Evolutionary conservation across 2,797 vertebrate species (phyloP), one percentile per base, ranked within the genome.

Genomic region (Epinephelus malabaricus): DNA sequence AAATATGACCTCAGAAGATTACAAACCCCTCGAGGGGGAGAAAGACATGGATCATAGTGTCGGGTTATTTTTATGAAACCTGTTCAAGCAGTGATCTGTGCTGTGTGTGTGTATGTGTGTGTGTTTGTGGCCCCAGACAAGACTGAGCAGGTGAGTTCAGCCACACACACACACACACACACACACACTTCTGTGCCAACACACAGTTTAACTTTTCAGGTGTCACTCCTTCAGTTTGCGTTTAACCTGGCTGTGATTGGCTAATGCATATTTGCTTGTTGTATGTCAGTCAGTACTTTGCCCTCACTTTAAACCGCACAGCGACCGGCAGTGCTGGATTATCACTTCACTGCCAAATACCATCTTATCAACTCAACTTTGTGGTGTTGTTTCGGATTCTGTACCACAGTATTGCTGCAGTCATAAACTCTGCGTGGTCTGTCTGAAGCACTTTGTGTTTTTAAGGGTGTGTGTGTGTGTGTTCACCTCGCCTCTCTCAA

Each of bases 121-220:
- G 53, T 79, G 40, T 60, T 47, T 73, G 43, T 55, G 73, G 72
- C 54, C 53, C 69, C 53, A 40, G 75, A 90, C 91, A 91, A 91
- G 92, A 92, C 92, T 60, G 86, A 90, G 86, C 91, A 92, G 64
- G 88, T 72, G 76, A 76, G 66, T 27, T 25, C 23, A 54, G 21
- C 23, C 38, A 56, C 46, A 60, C 19, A 47, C 34, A 77, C 21
- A 47, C 38, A 56, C 46, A 60, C 19, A 47, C 34, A 77, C 21
- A 47, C 34, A 77, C 50, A 60, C 59, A 65, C 55, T 11, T 67
- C 54, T 82, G 60, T 73, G 46, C 23, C 40, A 69, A 51, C 73
- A 71, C 50, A 82, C 69, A 70, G 73, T 75, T 64, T 51, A 73
- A 73, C 70, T 81, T 80, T 84, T 73, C 75, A 83, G 76, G 56